phyloP scores from a whole-genome alignment of 2,113 vertebrate genomes.

The Hyaena hyaena region DNA sequence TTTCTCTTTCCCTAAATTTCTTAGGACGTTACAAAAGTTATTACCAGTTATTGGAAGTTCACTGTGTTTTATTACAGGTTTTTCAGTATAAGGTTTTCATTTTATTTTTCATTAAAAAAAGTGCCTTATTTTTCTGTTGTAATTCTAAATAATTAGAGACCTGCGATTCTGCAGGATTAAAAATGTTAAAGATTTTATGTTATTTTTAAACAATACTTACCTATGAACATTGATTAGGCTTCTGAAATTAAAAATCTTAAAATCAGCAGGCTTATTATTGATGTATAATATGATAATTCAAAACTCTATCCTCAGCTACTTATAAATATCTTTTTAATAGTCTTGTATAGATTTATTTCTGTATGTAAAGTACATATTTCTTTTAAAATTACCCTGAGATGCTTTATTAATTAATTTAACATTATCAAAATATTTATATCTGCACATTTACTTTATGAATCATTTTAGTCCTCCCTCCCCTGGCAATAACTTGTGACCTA shows the following conservation, averaged over 20 bases:
- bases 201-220: neutral
- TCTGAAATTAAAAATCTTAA: conserved; percentile 50
- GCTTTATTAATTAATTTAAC: conserved; percentile 15
- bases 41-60: neutral
- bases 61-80: neutral
- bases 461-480: conserved; percentile 38
- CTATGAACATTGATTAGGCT: conserved; percentile 17
- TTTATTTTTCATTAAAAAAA: neutral
- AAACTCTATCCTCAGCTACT: neutral
- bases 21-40: neutral
- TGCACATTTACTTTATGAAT: neutral
- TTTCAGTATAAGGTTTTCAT: conserved; percentile 11
- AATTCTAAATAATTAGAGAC: neutral
- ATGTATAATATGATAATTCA: neutral
- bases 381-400: neutral
- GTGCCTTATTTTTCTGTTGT: neutral
- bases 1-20: conserved; percentile 27
- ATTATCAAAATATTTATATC: neutral
- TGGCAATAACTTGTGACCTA: conserved; percentile 58
- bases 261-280: neutral
- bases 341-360: conserved; percentile 25
- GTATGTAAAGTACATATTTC: neutral
- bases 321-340: conserved; percentile 40
- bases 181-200: conserved; percentile 25
- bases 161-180: neutral